A percentile compares a stretch with the other conserved stretches of the same genome.
These are phyloP conservation scores for Amphimedon queenslandica DNA, from an alignment of 37 sponge, comb jelly and placozoan species.

Conservation along the genomic window DNA sequence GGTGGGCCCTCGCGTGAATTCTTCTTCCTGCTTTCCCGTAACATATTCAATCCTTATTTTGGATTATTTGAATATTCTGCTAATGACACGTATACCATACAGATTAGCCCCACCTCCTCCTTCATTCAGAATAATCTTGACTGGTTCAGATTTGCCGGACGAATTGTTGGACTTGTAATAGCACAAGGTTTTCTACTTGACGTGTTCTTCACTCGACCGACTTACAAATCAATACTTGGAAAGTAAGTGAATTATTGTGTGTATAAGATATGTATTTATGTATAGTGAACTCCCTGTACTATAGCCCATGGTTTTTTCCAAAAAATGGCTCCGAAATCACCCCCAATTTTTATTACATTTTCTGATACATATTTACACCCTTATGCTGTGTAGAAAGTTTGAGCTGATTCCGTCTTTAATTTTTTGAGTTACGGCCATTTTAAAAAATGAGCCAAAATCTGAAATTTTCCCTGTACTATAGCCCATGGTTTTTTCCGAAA, in stretches of 20 bases:
- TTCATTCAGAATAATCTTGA: constrained; percentile 78
- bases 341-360: no score
- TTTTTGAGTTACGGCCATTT: no score
- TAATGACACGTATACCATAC: constrained; percentile 88
- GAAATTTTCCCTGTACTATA: no score
- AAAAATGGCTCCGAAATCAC: no score
- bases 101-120: constrained; percentile 73
- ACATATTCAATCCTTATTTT: constrained; percentile 91
- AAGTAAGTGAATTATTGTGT: constrained; percentile 19
- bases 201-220: constrained; percentile 89
- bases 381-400: no score
- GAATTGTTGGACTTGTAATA: constrained; percentile 72
- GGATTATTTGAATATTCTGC: constrained; percentile 97
- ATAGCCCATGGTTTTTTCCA: no score
- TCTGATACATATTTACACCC: no score
- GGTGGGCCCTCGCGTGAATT: constrained; percentile 92
- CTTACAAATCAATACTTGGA: constrained; percentile 70
- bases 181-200: constrained; percentile 86
- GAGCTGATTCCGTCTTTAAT: no score
- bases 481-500: no score
- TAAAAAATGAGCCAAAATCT: no score
- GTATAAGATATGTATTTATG: no score
- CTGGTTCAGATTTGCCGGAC: constrained; percentile 90
- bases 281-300: no score
- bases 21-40: constrained; percentile 93